Evolutionary conservation across 2,113 vertebrate genomes (phyloP).

Genomic region (Petrocephalus microphthalmus): DNA sequence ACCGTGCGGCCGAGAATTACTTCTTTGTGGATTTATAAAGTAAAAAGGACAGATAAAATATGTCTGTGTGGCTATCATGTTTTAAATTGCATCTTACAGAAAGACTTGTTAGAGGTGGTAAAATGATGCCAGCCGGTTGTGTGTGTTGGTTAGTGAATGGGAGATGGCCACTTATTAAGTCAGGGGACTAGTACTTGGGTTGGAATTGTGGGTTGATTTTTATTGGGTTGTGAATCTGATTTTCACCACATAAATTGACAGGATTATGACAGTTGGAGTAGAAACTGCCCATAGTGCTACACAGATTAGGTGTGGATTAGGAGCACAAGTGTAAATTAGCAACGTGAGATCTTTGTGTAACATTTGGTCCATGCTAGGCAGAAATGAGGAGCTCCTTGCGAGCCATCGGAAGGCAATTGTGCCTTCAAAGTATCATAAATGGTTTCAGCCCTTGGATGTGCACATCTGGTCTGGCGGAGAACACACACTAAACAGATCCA

Average conservation of each 20-base stretch:
- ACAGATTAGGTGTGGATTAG: neutral
- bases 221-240: neutral
- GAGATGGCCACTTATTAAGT: neutral
- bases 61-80: neutral
- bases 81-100: neutral
- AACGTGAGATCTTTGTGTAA: neutral
- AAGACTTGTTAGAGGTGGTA: neutral
- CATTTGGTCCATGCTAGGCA: neutral
- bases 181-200: neutral
- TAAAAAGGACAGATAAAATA: neutral
- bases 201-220: neutral
- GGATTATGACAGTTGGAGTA: neutral
- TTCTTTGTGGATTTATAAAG: neutral
- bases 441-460: neutral
- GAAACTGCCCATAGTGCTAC: neutral
- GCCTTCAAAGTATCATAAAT: neutral
- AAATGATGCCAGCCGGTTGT: neutral
- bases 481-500: neutral
- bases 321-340: neutral
- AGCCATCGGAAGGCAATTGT: neutral
- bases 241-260: neutral
- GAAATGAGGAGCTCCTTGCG: neutral
- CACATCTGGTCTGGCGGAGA: conserved; percentile 7
- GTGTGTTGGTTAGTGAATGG: neutral
- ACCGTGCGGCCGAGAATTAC: neutral